Evolutionary conservation across 2,888 invertebrate species (phyloP), one percentile per base, ranked within the genome.

Genomic region (Psylliodes chrysocephalus): DNA sequence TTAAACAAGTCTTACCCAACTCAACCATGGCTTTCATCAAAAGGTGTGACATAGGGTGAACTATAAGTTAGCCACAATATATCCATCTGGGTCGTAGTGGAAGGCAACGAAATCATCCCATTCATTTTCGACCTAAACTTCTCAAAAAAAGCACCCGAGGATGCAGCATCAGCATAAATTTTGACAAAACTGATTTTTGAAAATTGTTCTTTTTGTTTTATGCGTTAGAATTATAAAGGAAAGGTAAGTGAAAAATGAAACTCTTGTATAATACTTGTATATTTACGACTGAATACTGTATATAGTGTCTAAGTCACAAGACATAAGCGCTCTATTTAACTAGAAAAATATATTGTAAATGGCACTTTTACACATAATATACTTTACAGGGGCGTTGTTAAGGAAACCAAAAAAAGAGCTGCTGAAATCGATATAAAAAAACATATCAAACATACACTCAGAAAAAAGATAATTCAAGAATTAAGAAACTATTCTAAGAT

Each of bases 281-380:
- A 79, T 82, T 79, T 80, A 81, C 79, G 80, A 80, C 77, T 78
- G 80, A 82, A 82, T 82, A 82, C 82, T 82, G 82, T 82, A 82
- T 82, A 82, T 81, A 82, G 81, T 80, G 79, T 81, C 82, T 82
- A 82, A 81, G 79, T 82, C 81, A 72, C 82, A 81, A 82, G 81
- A 82, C 82, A 79, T 82, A 82, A 82, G 82, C 82, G 79, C 79
- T 82, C 82, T 82, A 82, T 81, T 76, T 81, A 81, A 75, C 82
- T 83, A 83, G 81, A 82, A 82, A 83, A 82, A 83, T 83, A 82
- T 82, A 82, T 82, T 78, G 78, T 81, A 80, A 82, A 82, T 82
- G 82, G 82, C 82, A 82, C 82, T 82, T 78, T 81, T 82, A 81
- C 81, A 81, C 78, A 79, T 78, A 78, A 77, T 75, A 76, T 77